Percentiles rank a stretch among this genome's conserved stretches.
These are phyloP conservation scores for Spea multiplicata DNA, from an alignment of 2,113 vertebrate genomes.

Conservation along the genomic window DNA sequence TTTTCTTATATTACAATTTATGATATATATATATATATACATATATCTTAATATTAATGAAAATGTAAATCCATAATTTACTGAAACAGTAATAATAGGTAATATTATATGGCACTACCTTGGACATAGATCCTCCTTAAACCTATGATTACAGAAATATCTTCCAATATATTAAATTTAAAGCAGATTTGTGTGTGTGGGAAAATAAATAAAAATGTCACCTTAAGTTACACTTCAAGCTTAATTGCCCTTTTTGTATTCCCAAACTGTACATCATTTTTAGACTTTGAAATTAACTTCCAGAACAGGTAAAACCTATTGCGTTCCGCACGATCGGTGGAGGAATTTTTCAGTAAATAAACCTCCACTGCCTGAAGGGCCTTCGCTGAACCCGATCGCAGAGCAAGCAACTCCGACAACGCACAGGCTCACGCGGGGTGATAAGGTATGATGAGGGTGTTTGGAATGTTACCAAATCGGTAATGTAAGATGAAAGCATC, in stretches of 20 bases:
- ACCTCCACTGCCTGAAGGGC: conserved; percentile 25
- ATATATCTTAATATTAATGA: no score
- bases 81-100: no score
- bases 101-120: no score
- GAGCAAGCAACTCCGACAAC: conserved; percentile 11
- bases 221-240: not conserved
- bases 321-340: not conserved
- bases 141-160: not conserved
- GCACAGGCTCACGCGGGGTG: conserved; percentile 61
- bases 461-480: conserved; percentile 60
- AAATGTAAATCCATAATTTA: not conserved
- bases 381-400: conserved; percentile 7
- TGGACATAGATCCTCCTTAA: no score
- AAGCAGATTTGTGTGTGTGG: not conserved
- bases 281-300: conserved; percentile 16
- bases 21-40: no score
- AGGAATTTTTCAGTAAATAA: conserved; percentile 3
- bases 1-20: no score
- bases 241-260: conserved; percentile 23
- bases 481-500: conserved; percentile 67
- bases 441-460: conserved; percentile 68
- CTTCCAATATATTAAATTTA: not conserved
- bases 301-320: conserved; percentile 29
- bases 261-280: conserved; percentile 23
- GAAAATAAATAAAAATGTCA: conserved; percentile 4